These are phyloP conservation scores for Octomys mimax DNA, from an alignment of 2,797 vertebrate genomes.

Conservation along the genomic window DNA sequence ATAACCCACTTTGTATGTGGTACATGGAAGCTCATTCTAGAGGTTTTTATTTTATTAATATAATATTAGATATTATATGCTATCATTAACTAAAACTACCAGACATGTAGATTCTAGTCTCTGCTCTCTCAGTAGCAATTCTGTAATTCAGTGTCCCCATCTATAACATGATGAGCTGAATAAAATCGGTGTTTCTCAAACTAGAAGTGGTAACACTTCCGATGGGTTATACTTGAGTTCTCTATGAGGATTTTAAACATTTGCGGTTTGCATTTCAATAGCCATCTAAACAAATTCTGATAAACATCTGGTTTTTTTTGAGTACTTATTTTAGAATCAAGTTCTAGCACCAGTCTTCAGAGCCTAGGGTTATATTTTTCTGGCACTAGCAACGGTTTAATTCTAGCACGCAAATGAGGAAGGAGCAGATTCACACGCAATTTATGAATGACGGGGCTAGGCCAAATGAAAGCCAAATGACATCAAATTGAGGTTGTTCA, in stretches of 20 bases:
- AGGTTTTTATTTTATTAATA: slow-evolving; percentile 15
- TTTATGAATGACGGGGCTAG: neutral
- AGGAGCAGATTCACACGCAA: neutral
- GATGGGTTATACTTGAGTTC: neutral
- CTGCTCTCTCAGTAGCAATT: neutral
- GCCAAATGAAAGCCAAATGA: slow-evolving; percentile 45
- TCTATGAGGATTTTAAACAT: slow-evolving; percentile 8
- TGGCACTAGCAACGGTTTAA: slow-evolving; percentile 9
- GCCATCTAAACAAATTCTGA: slow-evolving; percentile 42
- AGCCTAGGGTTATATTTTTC: slow-evolving; percentile 24
- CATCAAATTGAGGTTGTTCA: neutral
- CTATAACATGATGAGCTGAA: neutral
- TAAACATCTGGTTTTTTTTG: slow-evolving; percentile 30
- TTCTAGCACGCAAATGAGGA: neutral
- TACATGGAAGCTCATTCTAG: neutral
- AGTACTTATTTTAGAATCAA: slow-evolving; percentile 47
- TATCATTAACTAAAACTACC: slow-evolving; percentile 25
- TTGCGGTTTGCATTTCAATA: slow-evolving; percentile 10
- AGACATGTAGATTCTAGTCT: neutral
- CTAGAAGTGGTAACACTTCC: neutral
- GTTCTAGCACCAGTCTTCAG: slow-evolving; percentile 40
- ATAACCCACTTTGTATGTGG: neutral
- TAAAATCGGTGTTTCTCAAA: slow-evolving; percentile 38
- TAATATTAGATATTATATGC: neutral
- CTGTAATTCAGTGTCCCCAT: slow-evolving; percentile 2